Percentiles rank a stretch among this genome's conserved stretches.
These are phyloP conservation scores for Microtus ochrogaster DNA, from an alignment of 2,113 vertebrate genomes.

Conservation along the genomic window DNA sequence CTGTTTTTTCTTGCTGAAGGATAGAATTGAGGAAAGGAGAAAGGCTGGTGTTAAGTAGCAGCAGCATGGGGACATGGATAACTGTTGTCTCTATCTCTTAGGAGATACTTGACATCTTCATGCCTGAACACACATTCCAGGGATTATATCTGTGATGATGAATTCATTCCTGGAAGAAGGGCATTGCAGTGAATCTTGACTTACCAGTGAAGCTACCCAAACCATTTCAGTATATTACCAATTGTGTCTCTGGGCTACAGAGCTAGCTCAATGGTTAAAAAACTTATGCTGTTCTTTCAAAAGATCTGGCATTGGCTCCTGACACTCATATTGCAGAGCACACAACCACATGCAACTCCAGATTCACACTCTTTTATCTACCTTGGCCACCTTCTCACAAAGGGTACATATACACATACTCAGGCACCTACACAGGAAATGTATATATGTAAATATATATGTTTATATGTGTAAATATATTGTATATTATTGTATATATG, in stretches of 20 bases:
- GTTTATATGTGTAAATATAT: not conserved
- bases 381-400: not conserved
- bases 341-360: not conserved
- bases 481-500: not conserved
- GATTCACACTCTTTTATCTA: not conserved
- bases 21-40: not conserved
- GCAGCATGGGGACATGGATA: not conserved
- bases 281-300: not conserved
- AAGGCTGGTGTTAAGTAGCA: not conserved
- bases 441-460: too few species aligned
- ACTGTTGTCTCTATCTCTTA: not conserved
- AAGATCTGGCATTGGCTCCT: not conserved
- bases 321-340: not conserved
- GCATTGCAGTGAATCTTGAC: too few species aligned
- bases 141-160: not conserved
- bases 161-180: too few species aligned
- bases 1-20: not conserved
- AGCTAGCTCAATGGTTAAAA: not conserved
- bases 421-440: not conserved
- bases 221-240: not conserved
- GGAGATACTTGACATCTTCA: not conserved
- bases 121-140: fast-evolving
- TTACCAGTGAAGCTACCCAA: not conserved
- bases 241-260: not conserved
- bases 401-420: not conserved